phyloP scores from a whole-genome alignment of 2,797 vertebrate genomes.

The Jordanella pulchra region DNA sequence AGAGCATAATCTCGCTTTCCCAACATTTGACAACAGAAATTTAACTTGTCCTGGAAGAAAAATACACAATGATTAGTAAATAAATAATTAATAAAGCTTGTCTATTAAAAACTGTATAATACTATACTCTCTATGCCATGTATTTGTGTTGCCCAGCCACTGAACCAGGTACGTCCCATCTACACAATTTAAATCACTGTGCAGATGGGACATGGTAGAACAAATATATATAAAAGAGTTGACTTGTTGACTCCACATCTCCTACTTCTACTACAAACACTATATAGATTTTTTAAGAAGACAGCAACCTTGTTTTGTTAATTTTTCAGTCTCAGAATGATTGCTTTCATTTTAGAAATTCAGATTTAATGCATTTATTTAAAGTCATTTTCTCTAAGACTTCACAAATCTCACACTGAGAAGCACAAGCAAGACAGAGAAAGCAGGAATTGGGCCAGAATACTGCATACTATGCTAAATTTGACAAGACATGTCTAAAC shows the following conservation, averaged over 20 bases:
- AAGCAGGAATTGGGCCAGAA: constrained; percentile 40
- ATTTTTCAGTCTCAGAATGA: constrained; percentile 13
- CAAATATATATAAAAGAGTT: no score
- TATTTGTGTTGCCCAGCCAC: no score
- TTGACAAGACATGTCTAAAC: constrained; percentile 51
- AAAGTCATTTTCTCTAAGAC: constrained; percentile 1
- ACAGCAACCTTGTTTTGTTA: constrained; percentile 8
- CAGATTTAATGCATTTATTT: not conserved
- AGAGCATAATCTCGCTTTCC: not conserved
- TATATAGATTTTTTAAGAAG: not conserved
- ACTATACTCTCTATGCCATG: no score
- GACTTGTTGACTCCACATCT: no score
- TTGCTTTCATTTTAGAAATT: not conserved
- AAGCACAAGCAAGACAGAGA: constrained; percentile 16
- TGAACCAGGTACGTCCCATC: no score
- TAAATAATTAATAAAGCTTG: not conserved
- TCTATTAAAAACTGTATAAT: no score
- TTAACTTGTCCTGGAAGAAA: not conserved
- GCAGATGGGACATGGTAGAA: no score
- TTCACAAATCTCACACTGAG: constrained; percentile 32
- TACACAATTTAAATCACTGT: no score
- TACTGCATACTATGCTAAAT: constrained; percentile 40
- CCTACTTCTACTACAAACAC: not conserved
- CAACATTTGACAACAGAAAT: not conserved
- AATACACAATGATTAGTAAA: not conserved